phyloP scores from a whole-genome alignment of 30 jellyfish, hydroid and myxozoan species.

The Pelagia noctiluca region DNA sequence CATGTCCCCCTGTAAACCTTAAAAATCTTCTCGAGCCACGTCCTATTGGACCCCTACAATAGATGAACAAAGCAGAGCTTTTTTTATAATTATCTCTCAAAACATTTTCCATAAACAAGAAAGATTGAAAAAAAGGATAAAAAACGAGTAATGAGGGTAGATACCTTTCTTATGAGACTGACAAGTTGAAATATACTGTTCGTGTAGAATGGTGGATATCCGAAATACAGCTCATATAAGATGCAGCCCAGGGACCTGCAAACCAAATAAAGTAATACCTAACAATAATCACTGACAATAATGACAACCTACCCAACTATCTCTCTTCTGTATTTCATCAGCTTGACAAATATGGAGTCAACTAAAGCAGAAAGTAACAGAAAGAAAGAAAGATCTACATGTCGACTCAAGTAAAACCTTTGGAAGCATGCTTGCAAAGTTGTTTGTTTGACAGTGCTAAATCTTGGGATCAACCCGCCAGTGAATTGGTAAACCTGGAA shows the following conservation, averaged over 20 bases:
- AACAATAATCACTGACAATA: not conserved
- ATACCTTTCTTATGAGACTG: slow-evolving; percentile 82
- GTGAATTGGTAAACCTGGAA: too few relatives aligned
- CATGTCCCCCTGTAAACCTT: too few relatives aligned
- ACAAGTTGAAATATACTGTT: slow-evolving; percentile 95
- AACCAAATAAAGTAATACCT: not conserved
- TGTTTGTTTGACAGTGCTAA: not conserved
- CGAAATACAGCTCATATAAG: slow-evolving; percentile 88
- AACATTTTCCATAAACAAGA: not conserved
- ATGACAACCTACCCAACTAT: not conserved
- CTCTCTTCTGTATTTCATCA: too few relatives aligned
- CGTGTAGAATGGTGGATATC: slow-evolving; percentile 96
- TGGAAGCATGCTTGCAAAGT: not conserved
- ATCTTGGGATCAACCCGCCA: too few relatives aligned
- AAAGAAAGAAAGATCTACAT: too few relatives aligned
- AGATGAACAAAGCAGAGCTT: too few relatives aligned
- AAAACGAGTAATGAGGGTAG: not conserved
- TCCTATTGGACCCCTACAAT: too few relatives aligned
- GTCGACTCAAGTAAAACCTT: too few relatives aligned
- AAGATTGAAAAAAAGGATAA: too few relatives aligned
- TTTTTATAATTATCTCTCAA: not conserved
- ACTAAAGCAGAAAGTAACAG: too few relatives aligned
- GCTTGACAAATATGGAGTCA: too few relatives aligned
- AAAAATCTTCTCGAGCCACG: too few relatives aligned
- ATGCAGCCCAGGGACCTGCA: slow-evolving; percentile 97